A percentile compares a stretch with the other conserved stretches of the same genome.
Evolutionary conservation across 2,888 invertebrate genomes (phyloP).

Genomic region (Venustoraphidia nigricollis): DNA sequence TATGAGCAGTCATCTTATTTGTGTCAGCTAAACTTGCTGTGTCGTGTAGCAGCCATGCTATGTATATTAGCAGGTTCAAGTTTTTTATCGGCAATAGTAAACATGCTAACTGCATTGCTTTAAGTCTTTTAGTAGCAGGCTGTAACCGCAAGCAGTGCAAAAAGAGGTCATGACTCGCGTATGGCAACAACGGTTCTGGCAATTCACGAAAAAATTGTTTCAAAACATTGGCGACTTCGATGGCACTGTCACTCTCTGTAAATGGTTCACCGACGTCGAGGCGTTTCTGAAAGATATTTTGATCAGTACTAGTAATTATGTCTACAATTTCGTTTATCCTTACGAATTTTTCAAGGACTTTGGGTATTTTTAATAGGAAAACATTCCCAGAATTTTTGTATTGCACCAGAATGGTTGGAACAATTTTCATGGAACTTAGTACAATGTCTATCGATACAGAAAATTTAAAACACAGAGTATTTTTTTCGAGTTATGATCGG

Average conservation of each 20-base stretch:
- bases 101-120: constrained; percentile 41
- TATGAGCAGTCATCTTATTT: constrained; percentile 74
- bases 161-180: constrained; percentile 57
- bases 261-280: constrained; percentile 58
- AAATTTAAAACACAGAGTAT: no score
- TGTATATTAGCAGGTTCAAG: constrained; percentile 63
- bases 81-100: constrained; percentile 60
- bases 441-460: no score
- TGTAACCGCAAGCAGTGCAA: constrained; percentile 47
- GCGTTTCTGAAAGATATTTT: constrained; percentile 32
- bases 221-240: constrained; percentile 73
- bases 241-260: constrained; percentile 55
- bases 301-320: neutral
- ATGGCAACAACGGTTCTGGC: constrained; percentile 71
- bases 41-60: constrained; percentile 62
- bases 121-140: neutral
- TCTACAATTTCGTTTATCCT: no score
- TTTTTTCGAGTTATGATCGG: no score
- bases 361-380: no score
- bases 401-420: no score
- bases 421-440: no score
- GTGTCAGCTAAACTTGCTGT: constrained; percentile 50
- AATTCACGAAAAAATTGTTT: constrained; percentile 74
- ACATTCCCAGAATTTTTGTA: no score
- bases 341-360: no score